Base-by-base conservation (phyloP, 2,888 invertebrate genomes). In the Mactromeris polynyma region DNA sequence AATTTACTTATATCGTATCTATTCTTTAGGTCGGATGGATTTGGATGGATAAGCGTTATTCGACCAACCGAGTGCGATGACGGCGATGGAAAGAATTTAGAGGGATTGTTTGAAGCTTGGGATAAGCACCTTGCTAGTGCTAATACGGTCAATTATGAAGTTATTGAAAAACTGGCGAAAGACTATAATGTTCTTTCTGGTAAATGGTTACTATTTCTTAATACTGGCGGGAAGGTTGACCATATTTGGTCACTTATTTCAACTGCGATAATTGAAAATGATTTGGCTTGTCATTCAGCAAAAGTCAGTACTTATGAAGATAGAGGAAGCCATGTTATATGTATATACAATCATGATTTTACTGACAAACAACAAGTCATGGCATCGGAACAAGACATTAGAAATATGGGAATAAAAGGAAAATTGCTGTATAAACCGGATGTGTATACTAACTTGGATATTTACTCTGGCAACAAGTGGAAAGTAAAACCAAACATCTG, bases 381-480 rank as follows among this genome's bases (percentile, higher is more conserved):
- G 78, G 73, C 51, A n/a, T 78, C 89, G 31, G 92, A 93, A 77
- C 64, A 78, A 40, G 90, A 88, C 33, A 89, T 94, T 17, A 85
- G 93, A 17, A 86, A 81, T 4, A 42, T 85, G n/a, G 93, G 93
- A 19, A 88, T 94, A 69, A 92, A 91, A 79, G 90, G 89, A 64
- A 78, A 26, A n/a, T 69, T 93, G 78, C 33, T 54, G 1, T 93
- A 93, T 83, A 93, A 93, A 88, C 93, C 93, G 31, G 93, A 93
- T 85, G 89, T 93, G 9, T 93, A 89, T 46, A 93, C 93, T 17
- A 88, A 91, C 79, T 81, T 92, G 17, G 91, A 89, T 54, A 79
- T 93, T 6, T 93, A 93, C 58, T 36, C 54, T 0, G 80, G 81
- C 17, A 93, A 93, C 77, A 78, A 77, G 33, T 93, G 92, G 92